Evolutionary conservation across 2,888 invertebrate genomes (phyloP).

Genomic region (Perdita meconis): DNA sequence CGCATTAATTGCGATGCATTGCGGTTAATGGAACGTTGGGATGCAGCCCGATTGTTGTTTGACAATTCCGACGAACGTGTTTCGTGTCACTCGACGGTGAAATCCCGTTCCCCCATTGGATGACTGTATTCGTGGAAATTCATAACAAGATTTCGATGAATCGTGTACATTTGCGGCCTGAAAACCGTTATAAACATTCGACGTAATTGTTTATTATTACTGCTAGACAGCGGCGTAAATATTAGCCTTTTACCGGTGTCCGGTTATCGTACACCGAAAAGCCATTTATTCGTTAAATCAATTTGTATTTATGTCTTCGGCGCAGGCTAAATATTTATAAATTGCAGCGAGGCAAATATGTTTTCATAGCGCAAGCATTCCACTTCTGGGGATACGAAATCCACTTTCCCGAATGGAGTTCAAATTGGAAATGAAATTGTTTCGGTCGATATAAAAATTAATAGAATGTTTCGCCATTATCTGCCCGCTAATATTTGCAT

Average conservation of each 20-base stretch:
- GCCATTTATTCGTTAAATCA: conserved; percentile 31
- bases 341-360: conserved; percentile 4
- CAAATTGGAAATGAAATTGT: conserved; percentile 34
- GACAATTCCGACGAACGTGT: conserved; percentile 18
- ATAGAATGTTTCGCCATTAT: conserved; percentile 21
- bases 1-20: conserved; percentile 43
- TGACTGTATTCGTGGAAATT: conserved; percentile 21
- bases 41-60: conserved; percentile 9
- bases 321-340: conserved; percentile 14
- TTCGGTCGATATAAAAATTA: conserved; percentile 36
- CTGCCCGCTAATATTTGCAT: background rate
- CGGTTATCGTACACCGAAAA: background rate
- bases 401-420: background rate
- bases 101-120: background rate
- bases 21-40: conserved; percentile 48
- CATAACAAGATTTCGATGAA: conserved; percentile 31
- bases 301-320: conserved; percentile 20
- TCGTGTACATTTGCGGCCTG: background rate
- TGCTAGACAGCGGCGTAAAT: background rate
- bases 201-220: conserved; percentile 33
- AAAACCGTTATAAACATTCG: background rate
- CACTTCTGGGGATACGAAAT: background rate
- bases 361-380: conserved; percentile 20
- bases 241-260: background rate
- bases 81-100: background rate